Conservation (phyloP, 2,888 invertebrate genomes). For the Phytoseiulus persimilis region DNA sequence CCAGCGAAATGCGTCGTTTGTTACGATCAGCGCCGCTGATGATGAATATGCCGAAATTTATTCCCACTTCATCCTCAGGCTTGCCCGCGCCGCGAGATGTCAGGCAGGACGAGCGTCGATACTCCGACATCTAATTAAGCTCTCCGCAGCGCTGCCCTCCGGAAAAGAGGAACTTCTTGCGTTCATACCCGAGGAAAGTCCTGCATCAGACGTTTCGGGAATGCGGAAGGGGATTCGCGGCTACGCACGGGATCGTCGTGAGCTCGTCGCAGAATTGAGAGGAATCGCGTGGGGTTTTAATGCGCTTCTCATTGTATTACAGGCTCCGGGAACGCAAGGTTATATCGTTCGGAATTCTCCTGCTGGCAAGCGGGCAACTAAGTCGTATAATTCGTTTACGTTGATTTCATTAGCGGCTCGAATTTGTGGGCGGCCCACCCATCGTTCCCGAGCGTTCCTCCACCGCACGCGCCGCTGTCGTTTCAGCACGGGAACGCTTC, state of each 20-base stretch:
- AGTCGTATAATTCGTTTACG: conserved; percentile 5
- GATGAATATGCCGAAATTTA: too few species aligned
- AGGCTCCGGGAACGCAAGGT: background rate
- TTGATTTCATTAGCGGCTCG: conserved; percentile 5
- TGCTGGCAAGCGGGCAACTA: background rate
- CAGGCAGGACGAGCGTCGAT: background rate
- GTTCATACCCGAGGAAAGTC: background rate
- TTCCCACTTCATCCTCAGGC: too few species aligned
- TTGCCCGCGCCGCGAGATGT: background rate
- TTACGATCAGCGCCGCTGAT: too few species aligned
- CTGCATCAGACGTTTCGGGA: background rate
- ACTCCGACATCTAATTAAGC: background rate
- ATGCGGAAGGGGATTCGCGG: background rate
- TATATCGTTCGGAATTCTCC: conserved; percentile 5
- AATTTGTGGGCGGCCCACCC: background rate
- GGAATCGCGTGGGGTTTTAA: background rate
- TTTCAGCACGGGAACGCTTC: background rate
- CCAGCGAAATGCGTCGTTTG: too few species aligned
- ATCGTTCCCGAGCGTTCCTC: background rate
- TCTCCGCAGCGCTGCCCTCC: background rate
- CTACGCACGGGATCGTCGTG: background rate
- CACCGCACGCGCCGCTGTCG: background rate
- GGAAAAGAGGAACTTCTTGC: background rate
- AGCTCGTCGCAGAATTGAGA: background rate
- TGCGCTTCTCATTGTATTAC: background rate